These are phyloP conservation scores for Frankliniella intonsa DNA, from an alignment of 2,888 invertebrate genomes.

Conservation along the genomic window DNA sequence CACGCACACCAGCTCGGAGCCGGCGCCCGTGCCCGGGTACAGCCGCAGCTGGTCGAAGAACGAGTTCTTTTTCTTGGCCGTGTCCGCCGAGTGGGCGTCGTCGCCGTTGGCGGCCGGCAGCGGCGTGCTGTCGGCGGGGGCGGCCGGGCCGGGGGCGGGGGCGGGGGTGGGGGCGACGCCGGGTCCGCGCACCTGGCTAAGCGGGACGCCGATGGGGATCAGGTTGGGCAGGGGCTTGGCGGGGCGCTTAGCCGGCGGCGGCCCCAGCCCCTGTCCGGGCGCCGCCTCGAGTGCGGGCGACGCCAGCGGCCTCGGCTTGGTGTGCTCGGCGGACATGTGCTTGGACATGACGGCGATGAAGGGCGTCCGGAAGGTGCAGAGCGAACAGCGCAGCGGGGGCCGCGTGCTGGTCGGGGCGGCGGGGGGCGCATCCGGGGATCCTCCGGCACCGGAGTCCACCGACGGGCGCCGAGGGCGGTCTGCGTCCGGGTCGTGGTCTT, in stretches of 20 bases:
- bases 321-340: constrained; percentile 50
- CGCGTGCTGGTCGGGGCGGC: background rate
- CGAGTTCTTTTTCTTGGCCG: constrained; percentile 63
- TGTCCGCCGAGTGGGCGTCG: constrained; percentile 40
- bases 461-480: no score
- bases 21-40: constrained; percentile 59
- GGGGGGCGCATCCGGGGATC: no score
- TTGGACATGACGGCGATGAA: constrained; percentile 56
- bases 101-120: constrained; percentile 27
- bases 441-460: no score
- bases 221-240: constrained; percentile 69
- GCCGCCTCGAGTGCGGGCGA: background rate
- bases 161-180: constrained; percentile 21
- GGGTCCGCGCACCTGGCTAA: background rate
- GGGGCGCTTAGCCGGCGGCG: constrained; percentile 42
- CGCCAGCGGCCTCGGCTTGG: background rate
- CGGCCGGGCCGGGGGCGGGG: constrained; percentile 37
- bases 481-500: no score
- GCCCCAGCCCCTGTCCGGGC: background rate
- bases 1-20: constrained; percentile 60
- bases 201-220: constrained; percentile 56
- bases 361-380: constrained; percentile 55
- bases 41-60: constrained; percentile 77
- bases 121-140: constrained; percentile 46
- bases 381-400: constrained; percentile 44